Evolutionary conservation across 2,888 invertebrate species (phyloP), one percentile per base, ranked within the genome.

Genomic region (Stictocephala bisonia): DNA sequence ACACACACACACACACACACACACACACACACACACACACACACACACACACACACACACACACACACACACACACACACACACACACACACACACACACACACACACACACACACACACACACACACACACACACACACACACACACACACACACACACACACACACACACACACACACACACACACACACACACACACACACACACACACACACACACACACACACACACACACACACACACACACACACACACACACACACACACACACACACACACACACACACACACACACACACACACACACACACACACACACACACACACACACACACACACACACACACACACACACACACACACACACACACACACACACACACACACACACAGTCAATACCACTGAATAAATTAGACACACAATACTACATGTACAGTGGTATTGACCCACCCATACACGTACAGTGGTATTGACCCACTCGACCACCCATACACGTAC

Each of bases 221-320:
- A 35, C 35, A 35, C 35, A 35, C 44, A 44, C 44, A 44, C 44
- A 44, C 44, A 44, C 44, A 44, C 44, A 44, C 44, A 44, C 44
- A 44, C 44, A 44, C 44, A 44, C 44, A 44, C 44, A 44, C 44
- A 44, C 44, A 44, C 44, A 44, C 44, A 44, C 44, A 44, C 44
- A 44, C 44, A 44, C 44, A 44, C 44, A 44, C 44, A 44, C 44
- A 44, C 44, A 44, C 44, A 44, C 44, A 11, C 44, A 44, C 44
- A 11, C 44, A 44, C 44, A 11, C 44, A 44, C 44, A 6, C 44
- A 6, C 44, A 44, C 44, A 44, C 11, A 44, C 44, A 44, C 44
- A 44, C 44, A 44, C 44, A 44, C 44, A 44, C 11, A 44, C 44
- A 44, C 44, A 44, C 44, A 44, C 44, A 44, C 44, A 44, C 44